A percentile compares a stretch with the other conserved stretches of the same genome.
These are phyloP conservation scores for Thryonomys swinderianus DNA, from an alignment of 2,113 vertebrate genomes.

Conservation along the genomic window DNA sequence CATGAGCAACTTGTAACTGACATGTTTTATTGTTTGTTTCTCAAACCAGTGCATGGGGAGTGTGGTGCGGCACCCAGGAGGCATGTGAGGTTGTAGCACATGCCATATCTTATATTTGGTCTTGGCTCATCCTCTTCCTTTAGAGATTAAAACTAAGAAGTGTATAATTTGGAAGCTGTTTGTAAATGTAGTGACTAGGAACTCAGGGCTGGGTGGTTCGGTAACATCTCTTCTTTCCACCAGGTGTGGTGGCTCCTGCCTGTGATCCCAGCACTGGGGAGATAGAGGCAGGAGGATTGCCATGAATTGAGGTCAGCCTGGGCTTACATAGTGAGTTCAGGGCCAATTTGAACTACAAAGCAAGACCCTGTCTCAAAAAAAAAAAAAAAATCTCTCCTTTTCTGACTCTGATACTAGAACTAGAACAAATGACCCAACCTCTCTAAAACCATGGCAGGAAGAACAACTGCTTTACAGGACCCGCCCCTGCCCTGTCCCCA, in stretches of 20 bases:
- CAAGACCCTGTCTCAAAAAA: too few species aligned
- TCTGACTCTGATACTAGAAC: neutral
- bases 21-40: constrained; percentile 13
- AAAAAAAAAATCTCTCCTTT: too few species aligned
- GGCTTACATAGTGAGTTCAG: too few species aligned
- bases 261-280: too few species aligned
- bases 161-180: neutral
- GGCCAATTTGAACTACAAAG: too few species aligned
- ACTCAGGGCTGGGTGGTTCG: neutral
- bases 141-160: neutral
- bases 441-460: neutral
- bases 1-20: neutral
- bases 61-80: neutral
- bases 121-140: neutral
- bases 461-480: neutral
- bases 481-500: too few species aligned
- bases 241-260: too few species aligned
- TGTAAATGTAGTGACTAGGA: neutral
- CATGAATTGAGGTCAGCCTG: too few species aligned
- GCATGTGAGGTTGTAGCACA: neutral
- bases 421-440: neutral
- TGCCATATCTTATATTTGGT: neutral
- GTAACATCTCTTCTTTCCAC: neutral
- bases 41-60: neutral
- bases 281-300: too few species aligned